phyloP scores from a whole-genome alignment of 1,140 invertebrate species.

The Phymorhynchus buccinoides region DNA sequence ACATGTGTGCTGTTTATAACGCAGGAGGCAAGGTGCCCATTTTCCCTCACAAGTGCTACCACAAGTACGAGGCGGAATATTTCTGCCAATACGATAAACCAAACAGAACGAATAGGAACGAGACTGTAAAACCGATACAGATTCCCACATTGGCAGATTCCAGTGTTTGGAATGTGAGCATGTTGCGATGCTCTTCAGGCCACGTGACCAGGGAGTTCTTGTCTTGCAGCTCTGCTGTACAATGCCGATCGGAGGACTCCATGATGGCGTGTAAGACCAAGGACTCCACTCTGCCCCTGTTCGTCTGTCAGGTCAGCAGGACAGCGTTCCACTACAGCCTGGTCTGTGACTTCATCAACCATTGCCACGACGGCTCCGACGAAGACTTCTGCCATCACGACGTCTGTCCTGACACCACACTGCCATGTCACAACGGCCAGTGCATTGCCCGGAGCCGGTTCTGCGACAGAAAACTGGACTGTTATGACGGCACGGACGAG shows the following conservation, averaged over 20 bases:
- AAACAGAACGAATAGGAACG: not conserved
- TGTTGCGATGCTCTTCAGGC: not conserved
- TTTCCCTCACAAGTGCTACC: not conserved
- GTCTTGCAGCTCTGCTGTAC: not conserved
- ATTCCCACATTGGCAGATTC: too few relatives aligned
- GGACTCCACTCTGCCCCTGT: not conserved
- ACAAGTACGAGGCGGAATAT: not conserved
- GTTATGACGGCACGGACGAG: conserved; percentile 11
- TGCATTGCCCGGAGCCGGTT: not conserved
- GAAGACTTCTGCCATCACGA: not conserved
- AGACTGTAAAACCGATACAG: not conserved
- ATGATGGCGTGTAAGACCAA: not conserved
- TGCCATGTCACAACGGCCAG: not conserved
- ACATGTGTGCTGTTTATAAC: not conserved
- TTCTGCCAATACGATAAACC: conserved; percentile 2
- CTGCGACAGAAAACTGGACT: conserved; percentile 4
- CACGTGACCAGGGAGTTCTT: conserved; percentile 10
- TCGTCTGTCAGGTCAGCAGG: not conserved
- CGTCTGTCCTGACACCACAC: not conserved
- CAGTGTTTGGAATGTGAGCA: not conserved
- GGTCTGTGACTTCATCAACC: not conserved
- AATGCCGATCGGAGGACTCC: not conserved
- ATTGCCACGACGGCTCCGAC: not conserved
- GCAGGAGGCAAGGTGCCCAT: not conserved
- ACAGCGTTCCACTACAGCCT: not conserved